Evolutionary conservation across 1,140 invertebrate genomes (phyloP), one percentile per base, ranked within the genome.

Genomic region (Trichoplusia ni): DNA sequence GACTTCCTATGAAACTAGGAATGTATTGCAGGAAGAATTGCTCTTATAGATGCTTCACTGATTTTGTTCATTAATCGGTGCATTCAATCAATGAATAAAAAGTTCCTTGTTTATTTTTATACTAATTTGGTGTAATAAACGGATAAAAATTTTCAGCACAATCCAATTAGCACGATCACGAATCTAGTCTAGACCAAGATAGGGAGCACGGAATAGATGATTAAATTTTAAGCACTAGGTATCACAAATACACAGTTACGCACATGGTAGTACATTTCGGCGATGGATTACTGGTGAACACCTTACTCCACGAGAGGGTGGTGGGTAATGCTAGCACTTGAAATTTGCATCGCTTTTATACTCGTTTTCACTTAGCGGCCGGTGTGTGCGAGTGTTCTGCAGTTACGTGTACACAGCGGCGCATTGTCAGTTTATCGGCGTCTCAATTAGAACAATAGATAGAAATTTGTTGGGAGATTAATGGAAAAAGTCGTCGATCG

Each of bases 301-400:
- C 75, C 56, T 59, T 47, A 72, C 74, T 81, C 71, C 67, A 69
- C 75, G 77, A 69, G 74, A 85, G 81, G 78, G 79, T 86, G 70
- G 81, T 80, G 61, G 77, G 74, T 87, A 84, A 86, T 90, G 87
- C 80, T 59, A 69, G 77, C 75, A 76, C 67, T 79, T 77, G 77
- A 71, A 78, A 90, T 87, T 88, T 89, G 80, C 87, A 90, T 87
- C 82, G 86, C 79, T 87, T 90, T 79, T 90, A 90, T 90, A 90
- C 78, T 74, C 77, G 65, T 77, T 90, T 90, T 90, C 86, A 78
- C 86, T 84, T 69, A 76, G 42, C 56, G 8, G 56, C 54, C 71
- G 58, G 64, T 29, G 70, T 79, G 82, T 83, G 82, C 86, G 83
- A 75, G 79, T 86, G 84, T 73, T 86, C 78, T 73, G 69, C 64